Conservation (phyloP, 2,888 invertebrate genomes). For the Chironomus riparius region DNA sequence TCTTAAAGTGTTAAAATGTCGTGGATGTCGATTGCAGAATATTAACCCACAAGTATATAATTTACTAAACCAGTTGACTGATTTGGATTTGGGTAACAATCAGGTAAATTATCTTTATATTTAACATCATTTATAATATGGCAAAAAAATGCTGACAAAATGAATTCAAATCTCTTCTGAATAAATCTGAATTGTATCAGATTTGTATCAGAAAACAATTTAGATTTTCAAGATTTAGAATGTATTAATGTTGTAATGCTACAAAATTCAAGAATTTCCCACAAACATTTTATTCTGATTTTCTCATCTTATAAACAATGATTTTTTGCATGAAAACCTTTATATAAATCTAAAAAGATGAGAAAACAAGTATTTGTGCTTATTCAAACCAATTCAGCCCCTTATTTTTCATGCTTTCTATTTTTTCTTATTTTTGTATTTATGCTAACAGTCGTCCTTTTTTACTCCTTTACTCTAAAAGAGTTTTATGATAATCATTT, state of each 20-base stretch:
- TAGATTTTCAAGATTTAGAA: not conserved
- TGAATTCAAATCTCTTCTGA: too few relatives aligned
- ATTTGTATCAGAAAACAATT: too few relatives aligned
- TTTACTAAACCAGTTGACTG: constrained; percentile 59
- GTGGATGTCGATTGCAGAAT: constrained; percentile 60
- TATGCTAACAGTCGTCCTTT: too few relatives aligned
- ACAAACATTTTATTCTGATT: not conserved
- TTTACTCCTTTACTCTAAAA: too few relatives aligned
- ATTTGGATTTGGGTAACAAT: constrained; percentile 69
- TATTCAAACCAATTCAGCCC: not conserved
- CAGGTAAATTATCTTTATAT: constrained; percentile 37
- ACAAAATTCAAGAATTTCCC: not conserved
- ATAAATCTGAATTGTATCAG: too few relatives aligned
- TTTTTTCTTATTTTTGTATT: too few relatives aligned
- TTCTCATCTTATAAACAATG: not conserved
- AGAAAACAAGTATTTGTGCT: not conserved
- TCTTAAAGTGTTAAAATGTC: constrained; percentile 60
- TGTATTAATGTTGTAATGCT: not conserved
- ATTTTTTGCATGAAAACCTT: too few relatives aligned
- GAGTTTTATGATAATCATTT: too few relatives aligned
- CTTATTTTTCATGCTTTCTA: not conserved
- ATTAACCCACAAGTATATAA: constrained; percentile 74
- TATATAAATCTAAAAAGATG: too few relatives aligned
- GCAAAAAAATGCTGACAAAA: too few relatives aligned
- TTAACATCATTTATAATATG: too few relatives aligned